Percentiles rank a stretch among this genome's conserved stretches.
These are phyloP conservation scores for Noctuana brunneofusca DNA, from an alignment of 2,888 invertebrate genomes.

Conservation along the genomic window DNA sequence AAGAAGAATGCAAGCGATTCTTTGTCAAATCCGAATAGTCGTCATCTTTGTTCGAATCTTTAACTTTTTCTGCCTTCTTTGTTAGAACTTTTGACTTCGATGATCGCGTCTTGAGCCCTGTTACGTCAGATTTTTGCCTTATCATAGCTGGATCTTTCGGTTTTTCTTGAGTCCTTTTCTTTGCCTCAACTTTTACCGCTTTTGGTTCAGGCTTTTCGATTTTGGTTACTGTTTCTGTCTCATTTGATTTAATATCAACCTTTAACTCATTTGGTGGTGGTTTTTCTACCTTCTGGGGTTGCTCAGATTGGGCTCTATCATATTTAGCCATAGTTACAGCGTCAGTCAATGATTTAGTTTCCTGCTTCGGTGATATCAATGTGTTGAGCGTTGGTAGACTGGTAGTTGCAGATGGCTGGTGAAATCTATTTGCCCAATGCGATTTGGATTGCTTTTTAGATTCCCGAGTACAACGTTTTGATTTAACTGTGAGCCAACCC, in stretches of 20 bases:
- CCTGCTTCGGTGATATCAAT: slow-evolving; percentile 77
- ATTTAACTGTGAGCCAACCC: slow-evolving; percentile 96
- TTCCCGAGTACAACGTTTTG: slow-evolving; percentile 84
- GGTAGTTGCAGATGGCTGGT: slow-evolving; percentile 92
- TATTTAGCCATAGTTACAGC: slow-evolving; percentile 47
- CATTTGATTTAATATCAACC: slow-evolving; percentile 36
- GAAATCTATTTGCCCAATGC: slow-evolving; percentile 89
- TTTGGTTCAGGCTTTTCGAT: slow-evolving; percentile 36
- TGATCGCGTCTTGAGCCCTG: slow-evolving; percentile 79
- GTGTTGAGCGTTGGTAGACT: slow-evolving; percentile 89
- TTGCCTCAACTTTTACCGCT: slow-evolving; percentile 44
- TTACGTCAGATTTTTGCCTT: slow-evolving; percentile 84
- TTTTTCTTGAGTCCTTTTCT: slow-evolving; percentile 60
- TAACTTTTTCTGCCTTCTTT: slow-evolving; percentile 62
- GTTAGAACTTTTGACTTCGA: slow-evolving; percentile 61
- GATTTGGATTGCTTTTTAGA: slow-evolving; percentile 84
- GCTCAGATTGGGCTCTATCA: slow-evolving; percentile 71
- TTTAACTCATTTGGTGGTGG: slow-evolving; percentile 38
- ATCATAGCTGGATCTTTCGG: slow-evolving; percentile 65
- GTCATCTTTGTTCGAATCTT: slow-evolving; percentile 52
- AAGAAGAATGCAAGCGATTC: slow-evolving; percentile 71
- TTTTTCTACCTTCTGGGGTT: slow-evolving; percentile 52
- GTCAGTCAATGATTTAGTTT: slow-evolving; percentile 55
- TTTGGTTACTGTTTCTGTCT: background rate
- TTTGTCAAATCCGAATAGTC: slow-evolving; percentile 61